These are phyloP conservation scores for Probaryconus sp. DNA, from an alignment of 1,140 invertebrate species.

Conservation along the genomic window DNA sequence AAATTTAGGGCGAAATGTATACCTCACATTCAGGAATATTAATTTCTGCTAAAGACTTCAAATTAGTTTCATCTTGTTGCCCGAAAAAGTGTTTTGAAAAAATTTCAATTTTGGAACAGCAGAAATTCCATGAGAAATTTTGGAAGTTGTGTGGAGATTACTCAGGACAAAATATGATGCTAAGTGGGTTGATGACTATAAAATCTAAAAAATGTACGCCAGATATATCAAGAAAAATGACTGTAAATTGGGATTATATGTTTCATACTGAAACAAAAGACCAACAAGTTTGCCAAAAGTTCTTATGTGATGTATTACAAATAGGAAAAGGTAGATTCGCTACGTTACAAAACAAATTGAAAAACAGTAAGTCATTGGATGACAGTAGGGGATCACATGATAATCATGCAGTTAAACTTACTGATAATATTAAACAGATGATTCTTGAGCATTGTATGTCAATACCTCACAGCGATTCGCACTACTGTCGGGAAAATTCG, in stretches of 20 bases:
- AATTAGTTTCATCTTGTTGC: conserved; percentile 12
- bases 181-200: conserved; percentile 13
- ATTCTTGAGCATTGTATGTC: conserved; percentile 44
- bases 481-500: conserved; percentile 26
- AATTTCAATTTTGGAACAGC: conserved; percentile 15
- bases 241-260: conserved; percentile 11
- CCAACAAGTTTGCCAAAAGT: conserved; percentile 31
- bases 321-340: conserved; percentile 35
- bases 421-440: conserved; percentile 43
- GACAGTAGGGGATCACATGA: conserved; percentile 36
- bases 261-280: conserved; percentile 3
- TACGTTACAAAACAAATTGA: conserved; percentile 35
- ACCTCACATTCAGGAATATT: conserved; percentile 5
- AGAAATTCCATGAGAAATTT: conserved; percentile 13
- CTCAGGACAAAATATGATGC: conserved; percentile 14
- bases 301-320: conserved; percentile 42
- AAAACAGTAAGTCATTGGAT: conserved; percentile 29
- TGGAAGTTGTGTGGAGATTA: conserved; percentile 25
- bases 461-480: conserved; percentile 27
- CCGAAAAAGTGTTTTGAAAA: conserved; percentile 24
- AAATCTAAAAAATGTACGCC: too few relatives aligned
- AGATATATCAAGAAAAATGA: conserved; percentile 5
- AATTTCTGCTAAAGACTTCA: conserved; percentile 10
- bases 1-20: conserved; percentile 7
- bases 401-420: conserved; percentile 40